phyloP scores from a whole-genome alignment of 2,888 invertebrate genomes.

The Agriopis aurantiaria region DNA sequence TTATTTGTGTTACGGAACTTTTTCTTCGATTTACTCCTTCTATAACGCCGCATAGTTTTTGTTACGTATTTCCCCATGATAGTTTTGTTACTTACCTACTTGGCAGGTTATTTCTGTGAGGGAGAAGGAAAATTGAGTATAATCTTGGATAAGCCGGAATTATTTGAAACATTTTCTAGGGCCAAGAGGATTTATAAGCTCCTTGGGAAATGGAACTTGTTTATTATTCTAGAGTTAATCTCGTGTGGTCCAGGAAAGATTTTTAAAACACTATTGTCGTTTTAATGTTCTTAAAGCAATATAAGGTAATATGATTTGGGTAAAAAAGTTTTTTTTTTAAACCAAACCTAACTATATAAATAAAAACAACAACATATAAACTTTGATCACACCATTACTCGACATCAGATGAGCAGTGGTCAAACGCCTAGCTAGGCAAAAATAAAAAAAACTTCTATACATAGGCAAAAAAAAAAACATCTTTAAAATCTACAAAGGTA shows the following conservation, averaged over 20 bases:
- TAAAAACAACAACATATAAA: no score
- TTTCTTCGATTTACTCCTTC: slow-evolving; percentile 69
- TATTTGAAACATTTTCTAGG: slow-evolving; percentile 35
- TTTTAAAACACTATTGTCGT: neutral
- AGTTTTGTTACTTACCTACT: slow-evolving; percentile 52
- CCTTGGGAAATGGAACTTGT: slow-evolving; percentile 30
- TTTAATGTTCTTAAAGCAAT: neutral
- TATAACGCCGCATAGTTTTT: slow-evolving; percentile 56
- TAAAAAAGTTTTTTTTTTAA: no score
- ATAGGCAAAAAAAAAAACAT: no score
- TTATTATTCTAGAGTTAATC: slow-evolving; percentile 20
- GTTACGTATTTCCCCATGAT: slow-evolving; percentile 63
- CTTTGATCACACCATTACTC: no score
- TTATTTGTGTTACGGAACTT: slow-evolving; percentile 82
- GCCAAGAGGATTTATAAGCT: slow-evolving; percentile 23
- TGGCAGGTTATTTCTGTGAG: slow-evolving; percentile 37
- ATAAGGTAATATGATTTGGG: no score
- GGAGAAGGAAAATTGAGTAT: slow-evolving; percentile 24
- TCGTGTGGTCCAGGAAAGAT: slow-evolving; percentile 8
- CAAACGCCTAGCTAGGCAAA: no score
- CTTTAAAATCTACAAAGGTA: no score
- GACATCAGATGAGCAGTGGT: no score
- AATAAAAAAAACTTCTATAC: no score
- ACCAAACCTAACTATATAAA: no score
- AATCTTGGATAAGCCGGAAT: slow-evolving; percentile 31